Evolutionary conservation across 2,797 vertebrate species (phyloP), one percentile per base, ranked within the genome.

Genomic region (Alectoris magna): DNA sequence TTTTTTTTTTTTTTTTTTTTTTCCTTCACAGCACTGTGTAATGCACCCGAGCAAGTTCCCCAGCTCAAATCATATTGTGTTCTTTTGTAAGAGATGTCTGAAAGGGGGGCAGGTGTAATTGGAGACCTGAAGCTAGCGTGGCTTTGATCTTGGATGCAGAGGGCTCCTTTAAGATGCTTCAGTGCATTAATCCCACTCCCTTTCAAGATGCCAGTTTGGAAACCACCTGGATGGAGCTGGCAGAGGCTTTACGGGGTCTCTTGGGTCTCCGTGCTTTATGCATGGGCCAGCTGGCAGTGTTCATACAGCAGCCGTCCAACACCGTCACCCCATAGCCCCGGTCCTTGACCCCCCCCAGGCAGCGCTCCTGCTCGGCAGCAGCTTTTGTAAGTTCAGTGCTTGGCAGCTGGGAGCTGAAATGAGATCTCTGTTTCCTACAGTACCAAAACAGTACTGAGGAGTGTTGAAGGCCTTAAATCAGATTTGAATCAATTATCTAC

Each of bases 111-210:
- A 48, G 82, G 69, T 75, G 88, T 92, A 95, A 96, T 16, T 39
- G 66, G 88, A 96, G 90, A 64, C 7, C 13, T 3, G 10, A 43
- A 60, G 44, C 46, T 74, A 46, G 43, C 0, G 0, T 2, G 9
- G 55, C 95, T 96, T 96, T 95, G 93, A 95, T 95, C 88, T 87
- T 39, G 0, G 38, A 78, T 77, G 78, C 63, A 56, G 23, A 89
- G 59, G 10, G 19, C 59, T 90, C 67, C 75, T 91, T 63, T 87
- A 83, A 84, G 90, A 26, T 21, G 66, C 44, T 59, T 69, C 27
- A 7, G 38, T 6, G 5, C 21, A 15, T 83, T 87, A 75, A 95
- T 87, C 69, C 88, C 1, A 0, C 43, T 94, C 78, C 19, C 27
- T 83, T 89, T 95, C 84, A 89, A 89, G 75, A 76, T 78, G 75